Percentiles rank a stretch among this genome's conserved stretches.
phyloP scores from a whole-genome alignment of 2,113 vertebrate genomes.

The Aythya baeri region DNA sequence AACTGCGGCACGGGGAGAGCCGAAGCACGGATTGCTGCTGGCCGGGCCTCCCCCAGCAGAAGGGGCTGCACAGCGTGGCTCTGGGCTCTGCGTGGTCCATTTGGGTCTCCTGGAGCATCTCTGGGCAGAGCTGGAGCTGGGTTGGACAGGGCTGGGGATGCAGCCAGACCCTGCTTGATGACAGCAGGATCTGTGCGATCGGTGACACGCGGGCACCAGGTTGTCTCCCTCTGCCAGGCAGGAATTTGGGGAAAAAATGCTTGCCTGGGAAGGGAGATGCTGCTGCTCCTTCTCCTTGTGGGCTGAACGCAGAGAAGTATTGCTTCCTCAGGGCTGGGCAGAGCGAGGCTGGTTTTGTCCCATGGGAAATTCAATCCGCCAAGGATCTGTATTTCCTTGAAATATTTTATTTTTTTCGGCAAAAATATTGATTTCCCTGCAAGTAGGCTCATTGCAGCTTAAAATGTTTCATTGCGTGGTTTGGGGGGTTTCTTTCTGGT shows the following conservation, averaged over 20 bases:
- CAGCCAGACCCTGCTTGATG: too few relatives aligned
- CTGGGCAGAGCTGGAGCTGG: neutral
- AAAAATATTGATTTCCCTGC: neutral
- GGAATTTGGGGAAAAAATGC: neutral
- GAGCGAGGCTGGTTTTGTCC: neutral
- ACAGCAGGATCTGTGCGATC: too few relatives aligned
- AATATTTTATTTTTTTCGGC: neutral
- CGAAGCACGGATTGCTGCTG: neutral
- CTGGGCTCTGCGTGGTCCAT: too few relatives aligned
- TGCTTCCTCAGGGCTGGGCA: neutral
- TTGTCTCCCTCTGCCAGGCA: too few relatives aligned
- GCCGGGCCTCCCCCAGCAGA: neutral
- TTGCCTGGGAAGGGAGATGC: neutral
- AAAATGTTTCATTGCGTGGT: neutral
- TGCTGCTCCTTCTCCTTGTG: neutral
- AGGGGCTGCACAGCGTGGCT: neutral
- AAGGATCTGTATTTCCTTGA: neutral
- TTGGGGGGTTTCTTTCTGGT: constrained; percentile 35
- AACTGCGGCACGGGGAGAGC: constrained; percentile 10
- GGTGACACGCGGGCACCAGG: too few relatives aligned
- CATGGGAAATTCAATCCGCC: rapidly evolving
- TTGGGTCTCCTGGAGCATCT: neutral
- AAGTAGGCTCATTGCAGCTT: neutral
- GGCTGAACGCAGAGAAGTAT: neutral
- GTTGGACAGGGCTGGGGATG: too few relatives aligned